Percentiles rank a stretch among this genome's conserved stretches.
These are phyloP conservation scores for Hyperoplus immaculatus DNA, from an alignment of 2,797 vertebrate genomes.

Conservation along the genomic window DNA sequence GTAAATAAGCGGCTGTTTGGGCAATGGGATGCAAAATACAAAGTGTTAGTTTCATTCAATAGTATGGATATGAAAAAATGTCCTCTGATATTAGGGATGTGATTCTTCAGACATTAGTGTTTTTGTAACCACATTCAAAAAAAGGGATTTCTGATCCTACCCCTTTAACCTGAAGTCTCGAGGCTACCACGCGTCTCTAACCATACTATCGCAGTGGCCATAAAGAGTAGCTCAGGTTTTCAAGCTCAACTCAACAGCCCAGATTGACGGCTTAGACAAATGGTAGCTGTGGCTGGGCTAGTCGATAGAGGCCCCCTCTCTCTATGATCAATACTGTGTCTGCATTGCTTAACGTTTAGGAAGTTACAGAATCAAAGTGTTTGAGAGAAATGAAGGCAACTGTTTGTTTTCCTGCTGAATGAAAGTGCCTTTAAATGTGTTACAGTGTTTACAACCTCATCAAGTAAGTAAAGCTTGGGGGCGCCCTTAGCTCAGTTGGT, in stretches of 20 bases:
- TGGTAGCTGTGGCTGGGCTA: slow-evolving; percentile 26
- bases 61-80: not conserved
- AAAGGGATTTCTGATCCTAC: too few species aligned
- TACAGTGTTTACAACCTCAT: not conserved
- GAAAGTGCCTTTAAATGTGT: slow-evolving; percentile 19
- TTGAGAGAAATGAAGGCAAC: slow-evolving; percentile 32
- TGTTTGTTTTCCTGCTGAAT: slow-evolving; percentile 2
- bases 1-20: slow-evolving; percentile 39
- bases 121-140: slow-evolving; percentile 1
- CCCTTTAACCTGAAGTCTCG: not conserved
- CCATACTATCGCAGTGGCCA: slow-evolving; percentile 12
- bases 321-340: slow-evolving; percentile 51
- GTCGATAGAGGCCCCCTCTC: slow-evolving; percentile 31
- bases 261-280: slow-evolving; percentile 47
- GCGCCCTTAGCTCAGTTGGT: too few species aligned
- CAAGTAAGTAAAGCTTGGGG: not conserved
- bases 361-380: slow-evolving; percentile 31
- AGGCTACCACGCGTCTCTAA: slow-evolving; percentile 20
- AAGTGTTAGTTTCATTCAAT: not conserved
- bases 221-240: slow-evolving; percentile 49
- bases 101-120: not conserved
- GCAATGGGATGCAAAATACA: not conserved
- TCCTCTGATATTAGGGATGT: not conserved
- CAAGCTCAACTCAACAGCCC: slow-evolving; percentile 11
- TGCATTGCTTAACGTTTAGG: slow-evolving; percentile 24